Base-by-base conservation (phyloP, 2,888 invertebrate genomes). In the Sialis lutaria region DNA sequence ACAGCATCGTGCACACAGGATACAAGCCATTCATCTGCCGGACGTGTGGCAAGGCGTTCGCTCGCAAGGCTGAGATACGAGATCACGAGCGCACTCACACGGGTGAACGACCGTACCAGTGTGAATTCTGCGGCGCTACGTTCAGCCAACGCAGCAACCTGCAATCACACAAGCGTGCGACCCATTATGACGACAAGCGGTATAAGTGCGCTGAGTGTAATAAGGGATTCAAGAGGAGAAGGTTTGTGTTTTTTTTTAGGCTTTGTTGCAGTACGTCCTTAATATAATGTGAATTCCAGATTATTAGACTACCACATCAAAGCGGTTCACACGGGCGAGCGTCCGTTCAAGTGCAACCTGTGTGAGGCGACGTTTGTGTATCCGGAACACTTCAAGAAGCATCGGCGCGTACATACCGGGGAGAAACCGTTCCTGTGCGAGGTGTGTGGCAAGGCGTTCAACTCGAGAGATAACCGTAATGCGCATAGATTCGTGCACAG, bases 401-500 rank as follows among this genome's bases (percentile, higher is more conserved):
- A 89, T 56, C 65, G 78, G 50, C 66, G 81, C 0, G 83, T 85
- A 57, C 88, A 88, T 57, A 82, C 80, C 10, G 85, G 84, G 0
- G 78, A 79, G 49, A 79, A 83, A 50, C 83, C 85, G 0, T 87
- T 74, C 54, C 64, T 71, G 1, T 87, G 87, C 52, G 80, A 82
- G 68, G 77, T 87, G 10, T 89, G 89, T 62, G 85, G 83, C 45
- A 88, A 87, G 61, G 74, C 81, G 45, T 89, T 89, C 67, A 85
- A 81, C 59, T 83, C 85, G 7, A 73, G 85, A 49, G 88, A 88
- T 65, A 89, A 88, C 59, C 71, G 87, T 49, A 87, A 88, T 67
- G 82, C 83, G 7, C 88, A 88, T 61, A 72, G 85, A 33, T 88
- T 86, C 63, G 79, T 85, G 42, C 89, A 89, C 64, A 84, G 83